These are phyloP conservation scores for Cephus rjabovi DNA, from an alignment of 2,888 invertebrate species.

Conservation along the genomic window DNA sequence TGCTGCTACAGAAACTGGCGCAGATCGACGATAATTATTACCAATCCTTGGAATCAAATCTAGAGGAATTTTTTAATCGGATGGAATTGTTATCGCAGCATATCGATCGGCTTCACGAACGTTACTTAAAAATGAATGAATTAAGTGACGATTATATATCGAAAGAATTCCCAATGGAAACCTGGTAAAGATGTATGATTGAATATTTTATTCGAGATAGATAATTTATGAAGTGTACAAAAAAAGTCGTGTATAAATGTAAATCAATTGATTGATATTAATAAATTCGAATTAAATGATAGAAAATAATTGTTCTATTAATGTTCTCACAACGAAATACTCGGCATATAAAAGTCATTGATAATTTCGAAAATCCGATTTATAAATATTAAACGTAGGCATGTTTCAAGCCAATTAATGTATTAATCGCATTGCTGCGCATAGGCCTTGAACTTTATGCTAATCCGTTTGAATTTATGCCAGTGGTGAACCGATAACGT, in stretches of 20 bases:
- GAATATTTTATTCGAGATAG: no score
- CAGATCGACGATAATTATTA: not conserved
- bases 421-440: conserved; percentile 41
- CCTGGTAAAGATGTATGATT: not conserved
- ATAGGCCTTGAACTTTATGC: conserved; percentile 54
- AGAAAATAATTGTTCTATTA: not conserved
- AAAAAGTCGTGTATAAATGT: not conserved
- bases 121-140: conserved; percentile 25
- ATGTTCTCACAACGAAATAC: not conserved
- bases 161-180: conserved; percentile 23
- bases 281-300: not conserved
- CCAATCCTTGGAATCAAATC: not conserved
- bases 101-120: conserved; percentile 33
- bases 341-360: not conserved
- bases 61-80: conserved; percentile 22
- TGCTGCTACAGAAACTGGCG: not conserved
- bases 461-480: conserved; percentile 49
- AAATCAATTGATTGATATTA: not conserved
- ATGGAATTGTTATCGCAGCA: conserved; percentile 29
- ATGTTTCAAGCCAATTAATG: conserved; percentile 7
- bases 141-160: conserved; percentile 39
- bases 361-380: not conserved
- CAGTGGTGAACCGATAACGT: conserved; percentile 40
- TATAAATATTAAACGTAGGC: not conserved
- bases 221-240: not conserved